Conservation (phyloP, 2,888 invertebrate genomes). For the Adineta ricciae region DNA sequence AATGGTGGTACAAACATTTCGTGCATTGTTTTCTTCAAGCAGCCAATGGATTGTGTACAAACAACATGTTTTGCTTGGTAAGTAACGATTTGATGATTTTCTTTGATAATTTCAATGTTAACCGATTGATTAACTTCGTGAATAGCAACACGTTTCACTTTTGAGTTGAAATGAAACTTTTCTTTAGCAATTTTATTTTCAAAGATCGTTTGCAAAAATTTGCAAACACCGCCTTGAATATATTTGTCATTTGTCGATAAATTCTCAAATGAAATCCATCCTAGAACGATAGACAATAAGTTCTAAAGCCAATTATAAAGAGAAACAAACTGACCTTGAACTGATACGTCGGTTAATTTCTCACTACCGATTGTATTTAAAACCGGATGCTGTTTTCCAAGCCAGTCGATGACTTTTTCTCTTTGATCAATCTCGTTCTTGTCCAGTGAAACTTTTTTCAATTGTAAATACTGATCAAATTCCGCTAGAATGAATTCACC, state of each 20-base stretch:
- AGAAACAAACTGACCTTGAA: neutral
- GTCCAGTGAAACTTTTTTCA: neutral
- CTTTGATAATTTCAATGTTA: neutral
- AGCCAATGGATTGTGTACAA: constrained; percentile 30
- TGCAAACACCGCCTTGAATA: neutral
- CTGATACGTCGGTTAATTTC: neutral
- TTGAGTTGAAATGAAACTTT: neutral
- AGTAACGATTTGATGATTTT: neutral
- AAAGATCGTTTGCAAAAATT: neutral
- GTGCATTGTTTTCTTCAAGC: constrained; percentile 26
- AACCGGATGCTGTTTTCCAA: neutral
- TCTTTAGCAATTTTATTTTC: neutral
- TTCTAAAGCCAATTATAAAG: no score
- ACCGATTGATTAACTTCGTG: constrained; percentile 9
- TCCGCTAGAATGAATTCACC: neutral
- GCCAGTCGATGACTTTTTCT: constrained; percentile 1
- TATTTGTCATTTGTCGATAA: neutral
- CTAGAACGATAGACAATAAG: neutral
- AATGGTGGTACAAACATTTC: constrained; percentile 29
- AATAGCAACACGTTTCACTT: constrained; percentile 10
- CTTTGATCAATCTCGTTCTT: neutral
- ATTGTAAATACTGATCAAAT: neutral
- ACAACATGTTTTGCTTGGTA: constrained; percentile 30
- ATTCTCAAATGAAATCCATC: neutral
- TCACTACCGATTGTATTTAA: neutral